Evolutionary conservation across 2,113 vertebrate genomes (phyloP).

Genomic region (Sigmodon hispidus): DNA sequence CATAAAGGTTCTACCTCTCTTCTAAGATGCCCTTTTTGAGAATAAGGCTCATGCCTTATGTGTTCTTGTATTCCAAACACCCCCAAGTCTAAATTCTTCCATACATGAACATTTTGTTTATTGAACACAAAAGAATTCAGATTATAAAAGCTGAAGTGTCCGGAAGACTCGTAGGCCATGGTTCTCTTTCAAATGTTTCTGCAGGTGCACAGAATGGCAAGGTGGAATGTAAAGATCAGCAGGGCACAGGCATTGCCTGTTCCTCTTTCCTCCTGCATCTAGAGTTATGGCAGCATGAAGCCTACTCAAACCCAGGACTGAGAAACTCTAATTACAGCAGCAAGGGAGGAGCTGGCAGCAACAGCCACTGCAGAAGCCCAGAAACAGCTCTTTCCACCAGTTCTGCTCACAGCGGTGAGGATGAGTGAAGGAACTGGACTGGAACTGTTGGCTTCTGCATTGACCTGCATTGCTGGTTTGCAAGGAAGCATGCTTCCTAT

Average conservation of each 20-base stretch:
- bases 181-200: slow-evolving; percentile 34
- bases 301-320: fast-evolving
- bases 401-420: neutral
- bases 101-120: neutral
- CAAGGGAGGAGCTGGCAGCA: neutral
- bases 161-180: neutral
- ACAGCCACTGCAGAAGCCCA: neutral
- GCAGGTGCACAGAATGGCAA: neutral
- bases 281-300: neutral
- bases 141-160: neutral
- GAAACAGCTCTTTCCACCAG: neutral
- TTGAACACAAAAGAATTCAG: neutral
- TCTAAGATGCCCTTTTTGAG: neutral
- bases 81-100: neutral
- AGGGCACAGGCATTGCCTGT: fast-evolving
- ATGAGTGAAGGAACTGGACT: neutral
- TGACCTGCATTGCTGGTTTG: neutral
- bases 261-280: neutral
- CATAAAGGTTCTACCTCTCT: neutral
- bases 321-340: slow-evolving; percentile 26
- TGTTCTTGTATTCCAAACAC: neutral
- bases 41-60: neutral
- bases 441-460: neutral
- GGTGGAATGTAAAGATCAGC: slow-evolving; percentile 15
- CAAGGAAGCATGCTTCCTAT: slow-evolving; percentile 19